Percentiles rank a stretch among this genome's conserved stretches.
phyloP scores from a whole-genome alignment of 2,113 vertebrate genomes.

The Leucoraja erinaceus region DNA sequence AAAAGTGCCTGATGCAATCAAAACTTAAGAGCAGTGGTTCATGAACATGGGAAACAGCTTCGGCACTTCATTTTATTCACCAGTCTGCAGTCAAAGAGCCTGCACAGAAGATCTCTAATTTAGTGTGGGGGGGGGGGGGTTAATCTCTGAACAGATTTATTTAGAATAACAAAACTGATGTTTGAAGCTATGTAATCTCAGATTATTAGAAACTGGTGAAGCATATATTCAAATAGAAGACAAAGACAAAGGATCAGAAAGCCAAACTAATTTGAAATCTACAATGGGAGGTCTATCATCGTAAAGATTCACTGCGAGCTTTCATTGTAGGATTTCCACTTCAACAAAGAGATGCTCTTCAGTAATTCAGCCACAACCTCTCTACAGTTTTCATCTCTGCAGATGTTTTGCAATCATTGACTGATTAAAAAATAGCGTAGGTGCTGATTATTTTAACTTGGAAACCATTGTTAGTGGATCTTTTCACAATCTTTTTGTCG shows the following conservation, averaged over 20 bases:
- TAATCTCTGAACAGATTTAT: not conserved
- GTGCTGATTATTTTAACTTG: not conserved
- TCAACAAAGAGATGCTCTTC: not conserved
- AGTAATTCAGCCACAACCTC: not conserved
- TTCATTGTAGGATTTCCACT: not conserved
- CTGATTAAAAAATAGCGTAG: conserved; percentile 28
- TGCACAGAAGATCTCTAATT: not conserved
- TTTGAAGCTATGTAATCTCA: not conserved
- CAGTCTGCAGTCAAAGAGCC: not conserved
- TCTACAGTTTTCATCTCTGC: not conserved
- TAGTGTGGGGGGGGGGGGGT: not conserved
- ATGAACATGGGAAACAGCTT: conserved; percentile 19
- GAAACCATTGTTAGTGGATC: conserved; percentile 29
- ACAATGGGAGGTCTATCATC: not conserved
- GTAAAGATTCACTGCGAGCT: not conserved
- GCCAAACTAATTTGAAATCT: conserved; percentile 2
- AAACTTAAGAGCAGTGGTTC: not conserved
- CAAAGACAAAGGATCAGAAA: not conserved
- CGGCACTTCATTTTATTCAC: conserved; percentile 25
- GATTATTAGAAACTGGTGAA: not conserved
- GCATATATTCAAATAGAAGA: not conserved
- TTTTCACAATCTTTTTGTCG: conserved; percentile 16
- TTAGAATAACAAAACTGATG: not conserved
- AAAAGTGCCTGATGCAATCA: conserved; percentile 30
- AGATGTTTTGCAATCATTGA: conserved; percentile 20